A percentile compares a stretch with the other conserved stretches of the same genome.
Conservation (phyloP, 2,888 invertebrate genomes). For the Xylocampa areola region DNA sequence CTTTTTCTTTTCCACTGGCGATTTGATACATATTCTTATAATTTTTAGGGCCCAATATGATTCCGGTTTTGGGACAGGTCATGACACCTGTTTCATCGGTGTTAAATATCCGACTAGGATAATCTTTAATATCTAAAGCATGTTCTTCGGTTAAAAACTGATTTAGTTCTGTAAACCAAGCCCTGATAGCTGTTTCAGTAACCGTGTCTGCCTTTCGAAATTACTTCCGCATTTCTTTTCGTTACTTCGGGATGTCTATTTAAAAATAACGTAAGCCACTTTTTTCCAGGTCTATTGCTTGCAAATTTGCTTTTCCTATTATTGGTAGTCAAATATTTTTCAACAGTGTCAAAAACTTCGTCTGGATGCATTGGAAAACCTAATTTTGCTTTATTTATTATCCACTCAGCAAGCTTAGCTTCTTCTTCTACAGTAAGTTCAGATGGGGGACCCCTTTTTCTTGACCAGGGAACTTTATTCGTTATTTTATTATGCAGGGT, state of each 20-base stretch:
- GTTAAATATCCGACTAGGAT: constrained; percentile 20
- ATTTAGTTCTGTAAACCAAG: constrained; percentile 17
- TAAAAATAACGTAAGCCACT: constrained; percentile 17
- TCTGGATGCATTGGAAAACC: too few species aligned
- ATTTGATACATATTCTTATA: constrained; percentile 19
- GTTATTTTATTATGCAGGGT: too few species aligned
- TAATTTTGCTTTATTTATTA: too few species aligned
- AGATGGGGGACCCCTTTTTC: too few species aligned
- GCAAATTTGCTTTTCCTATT: constrained; percentile 15
- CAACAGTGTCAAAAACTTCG: too few species aligned
- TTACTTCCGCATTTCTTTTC: constrained; percentile 20
- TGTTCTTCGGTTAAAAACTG: constrained; percentile 9
- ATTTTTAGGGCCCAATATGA: constrained; percentile 24
- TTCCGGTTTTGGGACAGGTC: constrained; percentile 25
- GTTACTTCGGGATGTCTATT: constrained; percentile 20
- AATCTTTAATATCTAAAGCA: constrained; percentile 8
- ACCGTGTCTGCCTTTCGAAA: constrained; percentile 18
- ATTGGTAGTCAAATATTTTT: constrained; percentile 3
- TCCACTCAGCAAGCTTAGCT: too few species aligned
- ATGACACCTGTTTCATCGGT: constrained; percentile 25
- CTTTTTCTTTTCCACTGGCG: constrained; percentile 23
- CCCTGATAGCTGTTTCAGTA: constrained; percentile 14
- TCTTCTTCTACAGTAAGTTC: too few species aligned
- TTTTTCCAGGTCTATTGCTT: constrained; percentile 13
- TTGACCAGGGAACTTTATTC: too few species aligned